These are phyloP conservation scores for Exephanes ischioxanthus DNA, from an alignment of 2,888 invertebrate genomes.

Conservation along the genomic window DNA sequence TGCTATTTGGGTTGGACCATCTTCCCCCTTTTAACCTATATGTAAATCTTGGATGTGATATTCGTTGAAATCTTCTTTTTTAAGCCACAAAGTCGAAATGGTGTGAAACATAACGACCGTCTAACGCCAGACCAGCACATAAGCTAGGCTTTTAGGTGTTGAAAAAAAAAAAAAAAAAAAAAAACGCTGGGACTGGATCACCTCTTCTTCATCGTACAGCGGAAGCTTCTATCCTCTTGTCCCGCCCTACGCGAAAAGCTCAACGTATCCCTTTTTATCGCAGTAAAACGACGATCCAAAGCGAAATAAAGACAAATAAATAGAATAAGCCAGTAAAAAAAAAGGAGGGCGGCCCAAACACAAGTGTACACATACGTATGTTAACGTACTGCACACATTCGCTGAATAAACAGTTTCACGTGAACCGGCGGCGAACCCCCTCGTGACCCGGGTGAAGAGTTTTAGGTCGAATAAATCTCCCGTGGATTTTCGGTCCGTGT, in stretches of 20 bases:
- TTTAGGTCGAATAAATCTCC: conserved; percentile 57
- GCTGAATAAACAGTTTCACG: conserved; percentile 20
- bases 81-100: neutral
- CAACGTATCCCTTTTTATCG: neutral
- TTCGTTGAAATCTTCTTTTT: too few relatives aligned
- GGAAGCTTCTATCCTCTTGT: neutral
- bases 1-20: too few relatives aligned
- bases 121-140: neutral
- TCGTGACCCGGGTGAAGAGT: conserved; percentile 34
- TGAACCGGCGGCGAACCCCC: conserved; percentile 12
- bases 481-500: conserved; percentile 53
- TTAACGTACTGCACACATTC: conserved; percentile 2
- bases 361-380: neutral
- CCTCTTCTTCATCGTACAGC: neutral
- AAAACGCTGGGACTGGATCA: neutral
- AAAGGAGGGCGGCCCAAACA: neutral
- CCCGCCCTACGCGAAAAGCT: neutral
- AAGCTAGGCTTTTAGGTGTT: neutral
- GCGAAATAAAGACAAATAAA: neutral
- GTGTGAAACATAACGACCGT: neutral
- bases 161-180: neutral
- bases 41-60: too few relatives aligned
- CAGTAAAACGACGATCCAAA: conserved; percentile 2
- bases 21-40: too few relatives aligned
- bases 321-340: neutral